These are phyloP conservation scores for Meganola albula DNA, from an alignment of 2,888 invertebrate genomes.

Conservation along the genomic window DNA sequence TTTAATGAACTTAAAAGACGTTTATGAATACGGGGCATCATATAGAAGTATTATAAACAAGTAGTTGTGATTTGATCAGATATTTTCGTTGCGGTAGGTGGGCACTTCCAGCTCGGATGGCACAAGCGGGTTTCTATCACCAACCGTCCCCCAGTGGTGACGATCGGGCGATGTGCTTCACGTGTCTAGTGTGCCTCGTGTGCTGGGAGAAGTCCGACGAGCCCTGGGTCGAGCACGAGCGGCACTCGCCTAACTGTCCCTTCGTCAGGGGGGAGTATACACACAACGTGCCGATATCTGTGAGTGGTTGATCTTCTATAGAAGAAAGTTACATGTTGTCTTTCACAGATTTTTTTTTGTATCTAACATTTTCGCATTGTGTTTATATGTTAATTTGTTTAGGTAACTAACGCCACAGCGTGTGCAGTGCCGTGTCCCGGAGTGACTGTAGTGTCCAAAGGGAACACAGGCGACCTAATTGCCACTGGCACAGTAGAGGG, in stretches of 20 bases:
- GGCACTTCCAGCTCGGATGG: conserved; percentile 97
- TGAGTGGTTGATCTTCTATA: conserved; percentile 41
- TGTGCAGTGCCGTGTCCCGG: conserved; percentile 81
- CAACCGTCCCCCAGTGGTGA: conserved; percentile 93
- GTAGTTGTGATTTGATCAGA: background rate
- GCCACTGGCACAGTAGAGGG: conserved; percentile 79
- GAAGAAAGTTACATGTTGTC: too few relatives aligned
- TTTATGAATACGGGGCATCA: too few relatives aligned
- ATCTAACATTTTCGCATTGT: too few relatives aligned
- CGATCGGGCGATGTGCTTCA: conserved; percentile 97
- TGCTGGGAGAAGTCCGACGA: conserved; percentile 98
- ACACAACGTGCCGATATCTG: conserved; percentile 94
- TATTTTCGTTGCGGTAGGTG: conserved; percentile 76
- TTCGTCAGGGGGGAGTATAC: conserved; percentile 97
- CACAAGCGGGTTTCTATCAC: conserved; percentile 97
- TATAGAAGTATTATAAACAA: too few relatives aligned
- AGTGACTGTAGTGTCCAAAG: conserved; percentile 78
- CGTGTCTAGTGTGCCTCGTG: conserved; percentile 95
- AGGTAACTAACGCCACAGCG: conserved; percentile 88
- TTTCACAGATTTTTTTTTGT: too few relatives aligned
- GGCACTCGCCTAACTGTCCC: conserved; percentile 95
- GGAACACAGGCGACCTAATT: conserved; percentile 77
- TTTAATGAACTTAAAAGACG: too few relatives aligned
- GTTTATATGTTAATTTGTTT: too few relatives aligned
- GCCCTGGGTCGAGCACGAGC: conserved; percentile 97